These are phyloP conservation scores for Drosophila subquinaria DNA, from an alignment of 2,888 invertebrate species.

Conservation along the genomic window DNA sequence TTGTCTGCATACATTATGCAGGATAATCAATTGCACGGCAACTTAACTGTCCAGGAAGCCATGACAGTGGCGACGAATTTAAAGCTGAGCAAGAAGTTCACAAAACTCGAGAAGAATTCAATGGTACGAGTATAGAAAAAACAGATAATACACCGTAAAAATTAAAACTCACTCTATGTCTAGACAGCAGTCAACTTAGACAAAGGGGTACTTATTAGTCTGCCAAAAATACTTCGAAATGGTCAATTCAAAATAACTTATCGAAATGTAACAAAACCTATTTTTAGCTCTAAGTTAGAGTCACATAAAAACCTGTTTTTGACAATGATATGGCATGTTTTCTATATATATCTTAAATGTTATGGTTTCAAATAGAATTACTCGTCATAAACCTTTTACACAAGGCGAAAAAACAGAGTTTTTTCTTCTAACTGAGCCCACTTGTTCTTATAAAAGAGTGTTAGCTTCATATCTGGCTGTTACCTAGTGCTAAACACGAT, in stretches of 20 bases:
- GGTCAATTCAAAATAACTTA: conserved; percentile 22
- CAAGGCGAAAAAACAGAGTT: background rate
- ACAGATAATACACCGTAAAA: conserved; percentile 1
- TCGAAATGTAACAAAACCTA: conserved; percentile 10
- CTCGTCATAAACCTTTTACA: conserved; percentile 3
- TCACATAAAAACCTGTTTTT: background rate
- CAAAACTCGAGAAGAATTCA: conserved; percentile 90
- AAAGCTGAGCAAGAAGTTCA: conserved; percentile 92
- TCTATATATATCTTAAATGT: conserved; percentile 2
- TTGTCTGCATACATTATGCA: conserved; percentile 98
- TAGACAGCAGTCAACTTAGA: background rate
- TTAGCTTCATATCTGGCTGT: too few relatives aligned
- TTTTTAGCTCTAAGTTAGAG: conserved; percentile 10
- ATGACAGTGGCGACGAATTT: conserved; percentile 97
- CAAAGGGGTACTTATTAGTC: background rate
- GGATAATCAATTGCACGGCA: conserved; percentile 95
- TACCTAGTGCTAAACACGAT: too few relatives aligned
- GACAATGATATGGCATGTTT: conserved; percentile 1
- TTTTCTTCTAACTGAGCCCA: too few relatives aligned
- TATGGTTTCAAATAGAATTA: background rate
- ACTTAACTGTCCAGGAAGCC: conserved; percentile 96
- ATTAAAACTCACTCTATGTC: background rate
- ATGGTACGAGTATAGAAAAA: conserved; percentile 88
- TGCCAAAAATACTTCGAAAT: conserved; percentile 22
- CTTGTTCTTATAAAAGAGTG: too few relatives aligned